Base-by-base conservation (phyloP, 1,140 invertebrate genomes). In the Philaenus spumarius region DNA sequence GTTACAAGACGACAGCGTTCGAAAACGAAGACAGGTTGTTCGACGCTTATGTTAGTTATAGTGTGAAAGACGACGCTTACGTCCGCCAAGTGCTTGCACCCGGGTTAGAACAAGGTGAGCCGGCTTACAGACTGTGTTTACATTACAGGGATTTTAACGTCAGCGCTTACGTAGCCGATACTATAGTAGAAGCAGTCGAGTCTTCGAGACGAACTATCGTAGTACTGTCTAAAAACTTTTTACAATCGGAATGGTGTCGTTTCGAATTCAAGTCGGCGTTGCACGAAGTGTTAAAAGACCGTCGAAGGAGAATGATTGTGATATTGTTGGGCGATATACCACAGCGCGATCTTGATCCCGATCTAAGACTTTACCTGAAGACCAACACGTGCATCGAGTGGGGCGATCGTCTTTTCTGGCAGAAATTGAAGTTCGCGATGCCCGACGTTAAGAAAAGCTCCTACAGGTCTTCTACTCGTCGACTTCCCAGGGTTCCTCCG, bases 391-490 rank as follows among this genome's bases (percentile, higher is more conserved):
- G 84, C 75, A 85, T 95, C 66, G 86, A 91, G 68, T 94, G 90
- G 88, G 90, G 89, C 55, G 93, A 95, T 75, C 87, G 90, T 70
- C 83, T 89, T 66, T 97, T 97, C 75, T 97, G 93, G 93, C 85
- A 94, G 68, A 95, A 95, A 74, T 77, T 97, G 48, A 82, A 89
- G 66, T 93, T 91, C 67, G 89, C 90, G 19, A 85, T 96, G 83
- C 93, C 93, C 35, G 86, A 90, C 67, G 35, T 46, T 17, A 50
- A 45, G 35, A 58, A 58, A 35, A 42, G 7, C 14, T 15, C 40
- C 14, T 20, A 23, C 17, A 15, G n/a, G n/a, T 4, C 50, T 1
- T 39, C 34, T 22, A 26, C 24, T 5, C n/a, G 50, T 11, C 34
- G 35, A 9, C 45, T 46, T 2, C n/a, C 30, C n/a, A 45, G 45